Evolutionary conservation across 2,113 vertebrate species (phyloP).

Genomic region (Asarcornis scutulata): DNA sequence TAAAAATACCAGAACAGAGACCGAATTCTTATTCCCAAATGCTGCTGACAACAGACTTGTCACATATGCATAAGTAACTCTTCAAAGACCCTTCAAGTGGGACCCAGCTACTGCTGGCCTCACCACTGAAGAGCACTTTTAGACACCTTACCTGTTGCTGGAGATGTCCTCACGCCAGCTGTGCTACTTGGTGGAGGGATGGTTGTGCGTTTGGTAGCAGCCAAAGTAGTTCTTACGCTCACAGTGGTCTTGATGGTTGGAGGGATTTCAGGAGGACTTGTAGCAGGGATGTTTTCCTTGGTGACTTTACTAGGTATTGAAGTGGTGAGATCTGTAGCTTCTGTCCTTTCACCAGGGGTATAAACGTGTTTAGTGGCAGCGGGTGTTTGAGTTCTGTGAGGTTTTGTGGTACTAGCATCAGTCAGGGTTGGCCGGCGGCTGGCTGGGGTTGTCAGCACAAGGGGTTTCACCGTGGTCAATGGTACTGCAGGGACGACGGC

Average conservation of each 20-base stretch:
- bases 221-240: neutral
- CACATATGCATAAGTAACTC: neutral
- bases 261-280: neutral
- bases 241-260: constrained; percentile 22
- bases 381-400: neutral
- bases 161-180: neutral
- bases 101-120: neutral
- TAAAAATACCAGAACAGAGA: neutral
- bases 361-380: neutral
- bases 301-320: neutral
- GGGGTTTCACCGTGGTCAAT: neutral
- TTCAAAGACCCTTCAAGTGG: neutral
- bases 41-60: neutral
- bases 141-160: constrained; percentile 61
- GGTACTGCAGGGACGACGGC: neutral
- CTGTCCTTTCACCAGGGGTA: neutral
- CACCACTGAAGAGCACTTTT: neutral
- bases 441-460: neutral
- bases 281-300: neutral
- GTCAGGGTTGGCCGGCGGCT: neutral
- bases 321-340: constrained; percentile 18
- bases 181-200: neutral
- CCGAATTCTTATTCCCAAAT: neutral
- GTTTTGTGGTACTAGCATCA: neutral
- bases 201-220: constrained; percentile 33